Conservation (phyloP, 2,888 invertebrate genomes). For the Zele albiditarsus region DNA sequence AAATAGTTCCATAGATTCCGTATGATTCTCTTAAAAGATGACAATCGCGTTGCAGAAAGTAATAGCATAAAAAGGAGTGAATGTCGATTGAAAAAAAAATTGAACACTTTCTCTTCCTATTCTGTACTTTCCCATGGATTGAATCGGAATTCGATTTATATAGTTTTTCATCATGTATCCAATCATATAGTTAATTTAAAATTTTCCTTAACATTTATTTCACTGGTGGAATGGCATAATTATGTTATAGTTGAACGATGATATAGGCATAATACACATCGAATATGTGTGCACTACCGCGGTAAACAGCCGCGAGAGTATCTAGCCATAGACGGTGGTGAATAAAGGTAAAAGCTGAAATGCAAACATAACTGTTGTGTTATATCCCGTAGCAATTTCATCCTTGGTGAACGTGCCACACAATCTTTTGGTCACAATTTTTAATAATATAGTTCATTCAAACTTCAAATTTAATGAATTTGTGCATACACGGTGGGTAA, state of each 20-base stretch:
- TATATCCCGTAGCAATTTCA: neutral
- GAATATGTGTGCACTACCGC: neutral
- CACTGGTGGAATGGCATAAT: neutral
- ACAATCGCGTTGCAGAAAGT: neutral
- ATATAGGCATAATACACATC: neutral
- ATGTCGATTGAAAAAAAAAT: neutral
- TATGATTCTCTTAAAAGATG: neutral
- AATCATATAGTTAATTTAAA: neutral
- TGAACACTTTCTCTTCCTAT: neutral
- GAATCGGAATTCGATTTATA: neutral
- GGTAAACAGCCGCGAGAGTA: neutral
- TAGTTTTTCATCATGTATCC: neutral
- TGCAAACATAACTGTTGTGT: neutral
- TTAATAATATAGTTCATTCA: no score
- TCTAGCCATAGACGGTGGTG: neutral
- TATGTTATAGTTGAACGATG: neutral
- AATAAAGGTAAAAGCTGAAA: neutral
- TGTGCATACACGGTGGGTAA: no score
- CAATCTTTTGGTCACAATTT: neutral
- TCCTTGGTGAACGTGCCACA: neutral
- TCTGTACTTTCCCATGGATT: neutral
- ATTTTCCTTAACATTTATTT: neutral
- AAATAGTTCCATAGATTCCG: neutral
- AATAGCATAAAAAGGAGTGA: neutral
- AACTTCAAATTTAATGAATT: no score